phyloP scores from a whole-genome alignment of 2,888 invertebrate genomes.

The Lobophora halterata region DNA sequence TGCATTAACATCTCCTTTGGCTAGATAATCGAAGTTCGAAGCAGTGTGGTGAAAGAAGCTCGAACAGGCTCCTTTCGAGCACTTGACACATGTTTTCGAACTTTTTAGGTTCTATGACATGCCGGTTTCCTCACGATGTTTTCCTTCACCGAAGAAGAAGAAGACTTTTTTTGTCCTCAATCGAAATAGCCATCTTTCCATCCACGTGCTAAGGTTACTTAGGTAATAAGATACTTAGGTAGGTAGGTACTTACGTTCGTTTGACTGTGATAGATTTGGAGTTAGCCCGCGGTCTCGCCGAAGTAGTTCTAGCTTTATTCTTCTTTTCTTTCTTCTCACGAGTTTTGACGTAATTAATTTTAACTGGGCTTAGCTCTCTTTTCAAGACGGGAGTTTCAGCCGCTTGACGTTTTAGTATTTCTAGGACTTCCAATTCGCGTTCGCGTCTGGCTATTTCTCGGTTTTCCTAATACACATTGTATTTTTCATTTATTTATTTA shows the following conservation, averaged over 20 bases:
- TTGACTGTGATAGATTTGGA: slow-evolving; percentile 30
- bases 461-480: slow-evolving; percentile 1
- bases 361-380: not conserved
- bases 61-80: too few relatives aligned
- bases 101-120: too few relatives aligned
- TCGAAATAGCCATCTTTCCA: too few relatives aligned
- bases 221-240: too few relatives aligned
- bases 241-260: slow-evolving; percentile 31
- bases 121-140: too few relatives aligned
- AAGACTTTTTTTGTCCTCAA: too few relatives aligned
- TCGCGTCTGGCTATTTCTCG: slow-evolving; percentile 5
- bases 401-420: slow-evolving; percentile 2
- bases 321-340: not conserved
- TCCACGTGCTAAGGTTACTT: too few relatives aligned
- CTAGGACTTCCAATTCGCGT: slow-evolving; percentile 1
- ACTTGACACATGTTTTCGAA: too few relatives aligned
- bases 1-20: too few relatives aligned
- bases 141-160: too few relatives aligned
- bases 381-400: not conserved
- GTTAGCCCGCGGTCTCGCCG: slow-evolving; percentile 8
- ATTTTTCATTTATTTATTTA: not conserved
- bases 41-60: too few relatives aligned
- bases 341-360: not conserved
- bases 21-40: too few relatives aligned
- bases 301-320: slow-evolving; percentile 6